Base-by-base conservation (phyloP, 2,113 vertebrate species). In the Globicephala melas region DNA sequence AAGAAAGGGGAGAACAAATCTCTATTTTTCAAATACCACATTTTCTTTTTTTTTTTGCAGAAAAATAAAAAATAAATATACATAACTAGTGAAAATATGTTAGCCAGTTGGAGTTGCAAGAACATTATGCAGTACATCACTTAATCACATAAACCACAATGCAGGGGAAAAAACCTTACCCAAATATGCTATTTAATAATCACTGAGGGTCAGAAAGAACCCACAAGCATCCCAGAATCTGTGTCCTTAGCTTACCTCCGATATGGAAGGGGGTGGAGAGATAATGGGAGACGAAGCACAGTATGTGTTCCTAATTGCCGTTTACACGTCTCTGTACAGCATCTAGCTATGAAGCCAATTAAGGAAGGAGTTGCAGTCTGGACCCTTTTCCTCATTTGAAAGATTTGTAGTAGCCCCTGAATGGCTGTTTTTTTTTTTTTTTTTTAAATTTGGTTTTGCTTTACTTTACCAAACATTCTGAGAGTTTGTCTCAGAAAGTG, bases 161-260 rank as follows among this genome's bases (percentile, higher is more conserved):
- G 0, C 74, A 83, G 58, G 36, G 47, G 44, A 58, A 94, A 96
- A 86, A 67, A n/a, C 41, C 36, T 62, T 92, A 70, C 92, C 67
- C 55, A 38, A 85, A 94, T 47, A 44, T 44, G 60, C 87, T 88
- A 55, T 58, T 91, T 65, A 85, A 91, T 70, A 96, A 97, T 84
- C 97, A 89, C 67, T 13, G 74, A 93, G 94, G 91, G 76, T 63
- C 81, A 88, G 95, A 97, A 53, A 76, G 90, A 97, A 96, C 47
- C 96, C 97, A 90, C 96, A 98, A 82, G 83, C 74, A 73, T 77
- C 95, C 97, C 74, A 87, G 95, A 95, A 97, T 95, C 18, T 44
- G 65, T 98, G 97, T 98, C 98, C 97, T 98, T 89, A 92, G 55
- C 70, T 98, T 85, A 98, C 84, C 97, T 92, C 82, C 26, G 50